Evolutionary conservation across 1,140 invertebrate genomes (phyloP), one percentile per base, ranked within the genome.

Genomic region (Homalodisca vitripennis): DNA sequence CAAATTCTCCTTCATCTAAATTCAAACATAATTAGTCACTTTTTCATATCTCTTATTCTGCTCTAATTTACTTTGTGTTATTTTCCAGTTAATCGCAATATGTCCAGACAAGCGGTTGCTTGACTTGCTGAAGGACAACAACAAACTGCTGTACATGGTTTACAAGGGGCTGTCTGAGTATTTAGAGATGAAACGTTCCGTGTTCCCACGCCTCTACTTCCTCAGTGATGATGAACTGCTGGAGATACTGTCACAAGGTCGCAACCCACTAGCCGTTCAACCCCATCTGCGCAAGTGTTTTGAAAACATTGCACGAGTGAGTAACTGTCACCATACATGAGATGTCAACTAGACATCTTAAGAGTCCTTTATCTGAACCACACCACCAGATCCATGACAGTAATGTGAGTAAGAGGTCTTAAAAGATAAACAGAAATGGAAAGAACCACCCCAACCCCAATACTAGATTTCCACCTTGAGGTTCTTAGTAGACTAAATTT

Each of bases 231-330:
- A 92, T 72, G 90, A 92, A 73, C 80, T 92, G 6, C 78, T 92
- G 31, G 88, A 92, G 76, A 92, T 92, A 68, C 80, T 92, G 2
- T 87, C 89, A 0, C 88, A 92, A 76, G 86, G 89, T 0, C 86
- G 87, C 71, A 87, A 91, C 77, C 88, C 90, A 0, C 82, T 83
- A 22, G 89, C 90, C 24, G 89, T 92, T 12, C 91, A 92, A 74
- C 90, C 89, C 0, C 89, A 92, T 81, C 79, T 92, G 10, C 85
- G 86, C 71, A 92, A 92, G 76, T 92, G 90, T 78, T 92, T 92
- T 76, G 91, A 92, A 75, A 90, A 88, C 75, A 90, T 92, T 75
- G 84, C 86, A 26, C 87, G 82, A 66, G 63, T 73, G 66, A 3
- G 68, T 74, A 27, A 73, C 22, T 90, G 93, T 73, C 34, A 10